Percentiles rank a stretch among this genome's conserved stretches.
Conservation (phyloP, 2,888 invertebrate species). For the Athetis lepigone region DNA sequence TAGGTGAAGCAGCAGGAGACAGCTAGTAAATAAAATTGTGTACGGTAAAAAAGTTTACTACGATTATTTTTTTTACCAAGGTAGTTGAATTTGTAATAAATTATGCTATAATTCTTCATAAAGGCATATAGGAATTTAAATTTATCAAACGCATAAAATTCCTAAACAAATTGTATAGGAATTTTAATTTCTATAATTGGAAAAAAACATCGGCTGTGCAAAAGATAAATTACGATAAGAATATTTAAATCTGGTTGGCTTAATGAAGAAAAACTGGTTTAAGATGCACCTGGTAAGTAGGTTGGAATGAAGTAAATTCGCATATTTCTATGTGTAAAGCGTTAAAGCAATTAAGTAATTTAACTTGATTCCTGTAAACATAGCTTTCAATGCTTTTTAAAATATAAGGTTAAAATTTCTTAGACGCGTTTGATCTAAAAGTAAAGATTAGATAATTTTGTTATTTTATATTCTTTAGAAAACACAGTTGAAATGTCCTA, state of each 20-base stretch:
- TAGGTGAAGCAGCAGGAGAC: too few species aligned
- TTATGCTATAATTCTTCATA: slow-evolving; percentile 10
- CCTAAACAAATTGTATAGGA: too few species aligned
- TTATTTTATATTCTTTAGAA: too few species aligned
- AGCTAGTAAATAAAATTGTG: background rate
- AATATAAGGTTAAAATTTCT: too few species aligned
- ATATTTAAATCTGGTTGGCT: background rate
- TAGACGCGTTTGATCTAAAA: too few species aligned
- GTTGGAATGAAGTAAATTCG: background rate
- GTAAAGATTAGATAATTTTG: too few species aligned
- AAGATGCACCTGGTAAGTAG: slow-evolving; percentile 8
- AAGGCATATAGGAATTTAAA: background rate
- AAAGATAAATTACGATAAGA: slow-evolving; percentile 9
- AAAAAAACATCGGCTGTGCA: background rate
- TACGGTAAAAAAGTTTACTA: too few species aligned
- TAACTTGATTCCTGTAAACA: too few species aligned
- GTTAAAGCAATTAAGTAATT: too few species aligned
- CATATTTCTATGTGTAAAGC: slow-evolving; percentile 4
- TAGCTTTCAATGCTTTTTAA: too few species aligned
- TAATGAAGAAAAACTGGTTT: slow-evolving; percentile 28
- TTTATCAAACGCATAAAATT: too few species aligned
- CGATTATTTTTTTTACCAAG: background rate
- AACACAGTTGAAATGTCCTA: too few species aligned
- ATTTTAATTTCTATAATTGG: slow-evolving; percentile 20
- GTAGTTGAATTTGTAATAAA: slow-evolving; percentile 8